phyloP scores from a whole-genome alignment of 2,113 vertebrate species.

The Daubentonia madagascariensis region DNA sequence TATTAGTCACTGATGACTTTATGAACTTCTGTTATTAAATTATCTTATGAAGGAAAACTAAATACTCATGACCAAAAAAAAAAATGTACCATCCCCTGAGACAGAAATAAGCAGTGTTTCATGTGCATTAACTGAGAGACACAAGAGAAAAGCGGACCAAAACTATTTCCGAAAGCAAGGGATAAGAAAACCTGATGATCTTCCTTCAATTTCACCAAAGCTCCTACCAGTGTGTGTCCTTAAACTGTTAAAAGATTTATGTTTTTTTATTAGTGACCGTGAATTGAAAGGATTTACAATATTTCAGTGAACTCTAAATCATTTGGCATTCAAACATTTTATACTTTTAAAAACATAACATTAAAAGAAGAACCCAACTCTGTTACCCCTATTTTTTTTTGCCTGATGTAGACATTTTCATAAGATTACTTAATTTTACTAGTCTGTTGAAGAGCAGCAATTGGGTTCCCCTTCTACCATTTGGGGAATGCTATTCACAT shows the following conservation, averaged over 20 bases:
- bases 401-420: conserved; percentile 70
- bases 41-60: conserved; percentile 7
- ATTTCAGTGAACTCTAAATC: conserved; percentile 19
- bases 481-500: conserved; percentile 71
- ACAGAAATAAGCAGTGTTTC: background rate
- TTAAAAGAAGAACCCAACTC: background rate
- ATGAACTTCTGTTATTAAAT: background rate
- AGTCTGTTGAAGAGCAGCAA: conserved; percentile 67
- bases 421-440: conserved; percentile 32
- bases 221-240: background rate
- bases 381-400: background rate
- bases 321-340: background rate
- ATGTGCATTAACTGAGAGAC: background rate
- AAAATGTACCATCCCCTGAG: background rate
- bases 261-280: background rate
- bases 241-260: background rate
- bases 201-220: conserved; percentile 1
- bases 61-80: background rate
- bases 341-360: background rate
- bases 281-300: background rate
- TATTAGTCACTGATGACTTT: background rate
- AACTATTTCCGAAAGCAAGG: background rate
- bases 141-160: background rate
- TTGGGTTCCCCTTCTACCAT: conserved; percentile 69
- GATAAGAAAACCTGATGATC: background rate